These are phyloP conservation scores for Syrista parreyssii DNA, from an alignment of 2,888 invertebrate species.

Conservation along the genomic window DNA sequence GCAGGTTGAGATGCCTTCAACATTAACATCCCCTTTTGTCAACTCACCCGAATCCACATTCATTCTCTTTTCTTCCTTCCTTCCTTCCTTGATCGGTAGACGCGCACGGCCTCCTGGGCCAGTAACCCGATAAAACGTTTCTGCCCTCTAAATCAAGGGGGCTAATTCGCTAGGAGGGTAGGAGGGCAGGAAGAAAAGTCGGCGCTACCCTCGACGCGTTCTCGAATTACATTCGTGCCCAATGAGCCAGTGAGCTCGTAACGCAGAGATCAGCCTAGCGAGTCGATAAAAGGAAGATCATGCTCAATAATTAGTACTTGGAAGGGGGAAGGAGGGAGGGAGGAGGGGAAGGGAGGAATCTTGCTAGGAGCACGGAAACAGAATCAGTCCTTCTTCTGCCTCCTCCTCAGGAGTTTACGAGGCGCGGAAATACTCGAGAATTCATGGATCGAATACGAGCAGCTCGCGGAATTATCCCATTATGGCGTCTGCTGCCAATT, in stretches of 20 bases:
- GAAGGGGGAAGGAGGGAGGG: constrained; percentile 11
- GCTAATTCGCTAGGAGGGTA: constrained; percentile 53
- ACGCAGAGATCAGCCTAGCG: constrained; percentile 34
- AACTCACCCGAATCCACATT: background rate
- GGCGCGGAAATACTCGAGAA: background rate
- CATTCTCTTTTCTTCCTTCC: background rate
- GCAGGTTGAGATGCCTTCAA: background rate
- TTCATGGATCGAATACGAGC: background rate
- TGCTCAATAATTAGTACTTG: constrained; percentile 10
- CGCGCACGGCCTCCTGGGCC: constrained; percentile 32
- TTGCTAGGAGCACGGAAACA: constrained; percentile 4
- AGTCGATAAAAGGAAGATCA: constrained; percentile 26
- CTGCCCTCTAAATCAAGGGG: constrained; percentile 46
- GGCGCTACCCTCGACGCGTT: constrained; percentile 18
- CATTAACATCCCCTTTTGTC: background rate
- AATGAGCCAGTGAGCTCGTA: constrained; percentile 52
- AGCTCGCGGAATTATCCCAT: background rate
- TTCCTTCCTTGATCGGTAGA: constrained; percentile 4
- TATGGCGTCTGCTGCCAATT: constrained; percentile 50
- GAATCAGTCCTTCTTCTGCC: background rate
- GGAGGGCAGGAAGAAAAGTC: constrained; percentile 6
- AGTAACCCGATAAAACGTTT: constrained; percentile 47
- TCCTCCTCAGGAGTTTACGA: background rate
- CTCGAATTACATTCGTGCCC: constrained; percentile 50
- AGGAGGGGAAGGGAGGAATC: background rate